Conservation (phyloP, 2,113 vertebrate genomes). For the Pterocles gutturalis region DNA sequence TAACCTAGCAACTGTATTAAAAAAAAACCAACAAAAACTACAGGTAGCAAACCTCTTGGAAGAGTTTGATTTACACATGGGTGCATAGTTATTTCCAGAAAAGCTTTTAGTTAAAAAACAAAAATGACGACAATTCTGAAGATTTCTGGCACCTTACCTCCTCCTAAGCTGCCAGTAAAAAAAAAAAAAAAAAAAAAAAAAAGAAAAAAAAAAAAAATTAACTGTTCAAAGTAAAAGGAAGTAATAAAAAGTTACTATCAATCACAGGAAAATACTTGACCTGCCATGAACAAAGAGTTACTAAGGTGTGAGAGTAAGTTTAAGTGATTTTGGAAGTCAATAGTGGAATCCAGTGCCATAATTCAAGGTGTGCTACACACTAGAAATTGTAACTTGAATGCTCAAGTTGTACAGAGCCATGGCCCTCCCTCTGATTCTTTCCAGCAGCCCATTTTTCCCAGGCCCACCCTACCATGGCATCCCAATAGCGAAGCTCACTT, state of each 20-base stretch:
- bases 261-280: neutral
- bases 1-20: neutral
- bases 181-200: neutral
- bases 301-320: neutral
- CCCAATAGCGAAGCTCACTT: neutral
- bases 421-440: neutral
- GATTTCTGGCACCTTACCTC: neutral
- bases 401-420: fast-evolving
- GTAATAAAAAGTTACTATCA: neutral
- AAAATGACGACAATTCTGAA: neutral
- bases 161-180: neutral
- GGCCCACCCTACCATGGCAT: neutral
- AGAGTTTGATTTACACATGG: neutral
- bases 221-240: neutral
- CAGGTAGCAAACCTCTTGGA: neutral
- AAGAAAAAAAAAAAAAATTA: no score
- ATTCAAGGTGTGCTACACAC: neutral
- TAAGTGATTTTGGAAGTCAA: neutral
- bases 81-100: neutral
- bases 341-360: neutral
- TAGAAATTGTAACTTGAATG: neutral
- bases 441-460: neutral
- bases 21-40: neutral
- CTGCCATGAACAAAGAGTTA: neutral
- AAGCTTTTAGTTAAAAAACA: neutral